Evolutionary conservation across 2,797 vertebrate species (phyloP).

Genomic region (Malacoraja senta): DNA sequence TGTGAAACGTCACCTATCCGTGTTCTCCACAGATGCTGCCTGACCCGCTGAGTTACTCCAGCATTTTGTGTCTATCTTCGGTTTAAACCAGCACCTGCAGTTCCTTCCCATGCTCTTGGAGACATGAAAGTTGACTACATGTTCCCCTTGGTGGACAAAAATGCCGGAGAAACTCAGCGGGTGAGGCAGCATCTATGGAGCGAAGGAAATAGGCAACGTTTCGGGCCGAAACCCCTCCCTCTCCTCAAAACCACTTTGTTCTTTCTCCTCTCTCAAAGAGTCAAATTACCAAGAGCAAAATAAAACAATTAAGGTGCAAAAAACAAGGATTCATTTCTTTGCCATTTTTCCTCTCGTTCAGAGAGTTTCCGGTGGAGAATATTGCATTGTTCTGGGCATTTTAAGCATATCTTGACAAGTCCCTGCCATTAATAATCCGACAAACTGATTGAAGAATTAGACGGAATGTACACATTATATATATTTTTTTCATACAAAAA

Average conservation of each 20-base stretch:
- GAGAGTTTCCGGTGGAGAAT: not conserved
- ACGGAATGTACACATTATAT: not conserved
- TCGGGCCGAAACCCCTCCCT: no score
- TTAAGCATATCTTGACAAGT: not conserved
- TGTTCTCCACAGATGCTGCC: no score
- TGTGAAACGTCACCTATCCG: no score
- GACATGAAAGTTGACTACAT: no score
- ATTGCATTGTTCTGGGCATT: constrained; percentile 1
- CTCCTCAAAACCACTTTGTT: not conserved
- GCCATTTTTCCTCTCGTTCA: not conserved
- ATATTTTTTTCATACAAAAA: not conserved
- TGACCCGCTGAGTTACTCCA: no score
- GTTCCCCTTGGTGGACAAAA: no score
- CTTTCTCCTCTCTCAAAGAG: not conserved
- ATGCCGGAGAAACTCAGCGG: no score
- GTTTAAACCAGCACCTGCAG: no score
- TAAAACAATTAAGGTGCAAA: not conserved
- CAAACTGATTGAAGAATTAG: not conserved
- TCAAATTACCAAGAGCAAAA: not conserved
- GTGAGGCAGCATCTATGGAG: no score
- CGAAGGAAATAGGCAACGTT: no score
- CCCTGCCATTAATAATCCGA: not conserved
- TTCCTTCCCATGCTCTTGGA: no score
- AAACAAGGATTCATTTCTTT: not conserved
- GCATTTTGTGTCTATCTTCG: no score